Conservation (phyloP, 30 jellyfish, hydroid and myxozoan species). For the Mastigias papua region DNA sequence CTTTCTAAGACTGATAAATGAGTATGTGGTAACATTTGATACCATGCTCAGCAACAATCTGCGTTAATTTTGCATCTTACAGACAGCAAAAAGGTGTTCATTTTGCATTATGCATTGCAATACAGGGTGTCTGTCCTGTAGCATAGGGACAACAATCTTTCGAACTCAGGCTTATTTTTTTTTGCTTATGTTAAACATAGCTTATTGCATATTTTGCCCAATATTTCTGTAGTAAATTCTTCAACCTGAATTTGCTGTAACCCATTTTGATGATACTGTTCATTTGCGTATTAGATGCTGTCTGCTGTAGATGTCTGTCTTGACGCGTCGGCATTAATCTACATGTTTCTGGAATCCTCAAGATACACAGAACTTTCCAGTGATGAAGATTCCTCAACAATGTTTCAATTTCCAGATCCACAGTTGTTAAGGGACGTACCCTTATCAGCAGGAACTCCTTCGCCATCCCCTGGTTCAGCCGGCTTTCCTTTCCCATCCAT, state of each 20-base stretch:
- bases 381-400: slow-evolving; percentile 68
- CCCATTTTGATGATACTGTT: background rate
- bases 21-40: too few species aligned
- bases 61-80: too few species aligned
- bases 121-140: too few species aligned
- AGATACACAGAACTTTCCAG: slow-evolving; percentile 15
- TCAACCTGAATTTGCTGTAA: background rate
- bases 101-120: too few species aligned
- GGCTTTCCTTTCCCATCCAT: slow-evolving; percentile 61
- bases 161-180: too few species aligned
- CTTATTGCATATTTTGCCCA: too few species aligned
- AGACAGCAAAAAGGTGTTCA: too few species aligned
- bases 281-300: slow-evolving; percentile 64
- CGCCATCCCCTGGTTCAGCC: slow-evolving; percentile 69
- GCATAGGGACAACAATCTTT: too few species aligned
- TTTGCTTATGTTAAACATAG: too few species aligned
- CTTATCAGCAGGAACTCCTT: slow-evolving; percentile 37
- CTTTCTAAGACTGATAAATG: too few species aligned
- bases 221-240: too few species aligned
- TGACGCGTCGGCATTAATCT: slow-evolving; percentile 53
- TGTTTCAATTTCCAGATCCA: slow-evolving; percentile 89
- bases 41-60: too few species aligned
- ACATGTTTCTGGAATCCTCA: slow-evolving; percentile 70
- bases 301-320: slow-evolving; percentile 82
- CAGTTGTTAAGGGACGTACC: slow-evolving; percentile 52